Conservation (phyloP, 64 coral and sea anemone species). For the Montipora capricornis region DNA sequence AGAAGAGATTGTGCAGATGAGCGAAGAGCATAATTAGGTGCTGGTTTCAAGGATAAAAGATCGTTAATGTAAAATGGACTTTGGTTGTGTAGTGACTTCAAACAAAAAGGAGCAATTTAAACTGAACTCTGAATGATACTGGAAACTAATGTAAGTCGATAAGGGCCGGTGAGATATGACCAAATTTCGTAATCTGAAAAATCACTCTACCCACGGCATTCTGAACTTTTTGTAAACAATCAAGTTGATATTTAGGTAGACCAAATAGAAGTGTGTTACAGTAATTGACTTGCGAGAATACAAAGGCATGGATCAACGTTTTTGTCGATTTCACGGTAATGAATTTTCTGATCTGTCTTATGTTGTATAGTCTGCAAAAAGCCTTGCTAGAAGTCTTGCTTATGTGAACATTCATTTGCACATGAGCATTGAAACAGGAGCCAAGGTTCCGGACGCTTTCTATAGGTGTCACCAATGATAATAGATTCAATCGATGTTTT, state of each 20-base stretch:
- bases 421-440: conserved; percentile 12
- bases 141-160: too few species aligned
- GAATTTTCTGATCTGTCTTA: conserved; percentile 27
- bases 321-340: neutral
- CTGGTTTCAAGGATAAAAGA: neutral
- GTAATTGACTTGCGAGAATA: conserved; percentile 3
- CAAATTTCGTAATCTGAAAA: too few species aligned
- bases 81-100: too few species aligned
- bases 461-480: conserved; percentile 8
- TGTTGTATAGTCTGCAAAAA: conserved; percentile 39
- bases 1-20: neutral
- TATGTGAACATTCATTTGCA: conserved; percentile 6
- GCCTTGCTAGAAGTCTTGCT: neutral
- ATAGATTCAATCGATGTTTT: neutral
- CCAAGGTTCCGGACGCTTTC: conserved; percentile 28
- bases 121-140: too few species aligned
- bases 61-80: too few species aligned
- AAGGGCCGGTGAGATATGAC: too few species aligned
- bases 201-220: too few species aligned
- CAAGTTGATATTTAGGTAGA: neutral
- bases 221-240: too few species aligned
- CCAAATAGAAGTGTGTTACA: conserved; percentile 2
- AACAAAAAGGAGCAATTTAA: too few species aligned
- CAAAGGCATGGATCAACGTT: conserved; percentile 11
- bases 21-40: neutral